Evolutionary conservation across 2,888 invertebrate genomes (phyloP).

Genomic region (Ophonus ardosiacus): DNA sequence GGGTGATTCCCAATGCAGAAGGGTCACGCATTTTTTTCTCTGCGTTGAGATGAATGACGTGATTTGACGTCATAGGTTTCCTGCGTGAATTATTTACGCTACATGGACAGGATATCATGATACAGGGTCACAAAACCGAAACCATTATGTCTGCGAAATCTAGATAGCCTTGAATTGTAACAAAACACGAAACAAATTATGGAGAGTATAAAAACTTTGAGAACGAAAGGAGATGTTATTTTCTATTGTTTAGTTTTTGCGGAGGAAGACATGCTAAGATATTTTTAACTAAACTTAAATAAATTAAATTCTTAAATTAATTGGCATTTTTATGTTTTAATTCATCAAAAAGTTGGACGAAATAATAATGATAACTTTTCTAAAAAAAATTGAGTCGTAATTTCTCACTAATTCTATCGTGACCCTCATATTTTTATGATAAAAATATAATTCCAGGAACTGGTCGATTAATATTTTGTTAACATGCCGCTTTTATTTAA

Average conservation of each 20-base stretch:
- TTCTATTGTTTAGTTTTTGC: slow-evolving; percentile 1
- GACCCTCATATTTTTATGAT: neutral
- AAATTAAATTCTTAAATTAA: no score
- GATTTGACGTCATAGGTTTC: slow-evolving; percentile 38
- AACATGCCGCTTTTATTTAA: neutral
- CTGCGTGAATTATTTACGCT: slow-evolving; percentile 49
- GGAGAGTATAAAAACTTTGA: neutral
- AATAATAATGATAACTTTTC: no score
- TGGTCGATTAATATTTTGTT: neutral
- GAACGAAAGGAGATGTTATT: neutral
- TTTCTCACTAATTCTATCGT: no score
- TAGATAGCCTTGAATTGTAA: slow-evolving; percentile 41
- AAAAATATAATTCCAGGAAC: neutral
- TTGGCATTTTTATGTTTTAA: no score
- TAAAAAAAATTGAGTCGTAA: no score
- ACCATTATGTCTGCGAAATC: neutral
- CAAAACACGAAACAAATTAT: neutral
- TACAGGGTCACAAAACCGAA: neutral
- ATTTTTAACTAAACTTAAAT: no score
- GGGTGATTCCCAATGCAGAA: neutral
- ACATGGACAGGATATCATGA: slow-evolving; percentile 56
- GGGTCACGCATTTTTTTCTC: neutral
- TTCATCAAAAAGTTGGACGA: no score
- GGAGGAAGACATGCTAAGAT: no score
- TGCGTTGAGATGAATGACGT: slow-evolving; percentile 16